Evolutionary conservation across 1,140 invertebrate species (phyloP).

Genomic region (Halesus radiatus): DNA sequence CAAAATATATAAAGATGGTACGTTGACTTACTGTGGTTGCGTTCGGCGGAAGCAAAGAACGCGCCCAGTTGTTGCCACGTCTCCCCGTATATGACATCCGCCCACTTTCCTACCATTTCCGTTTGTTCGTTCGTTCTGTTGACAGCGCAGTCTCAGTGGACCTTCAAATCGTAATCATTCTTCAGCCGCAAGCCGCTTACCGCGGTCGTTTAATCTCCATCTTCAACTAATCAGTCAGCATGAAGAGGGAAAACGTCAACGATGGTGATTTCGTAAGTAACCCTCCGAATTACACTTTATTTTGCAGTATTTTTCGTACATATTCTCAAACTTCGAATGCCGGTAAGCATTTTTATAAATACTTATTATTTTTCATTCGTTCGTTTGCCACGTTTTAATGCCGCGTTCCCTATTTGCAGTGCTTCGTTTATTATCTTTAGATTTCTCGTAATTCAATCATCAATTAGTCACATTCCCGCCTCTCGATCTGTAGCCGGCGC

Average conservation of each 20-base stretch:
- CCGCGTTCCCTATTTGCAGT: no score
- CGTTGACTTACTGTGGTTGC: slow-evolving; percentile 5
- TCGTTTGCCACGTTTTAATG: no score
- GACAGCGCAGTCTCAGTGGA: no score
- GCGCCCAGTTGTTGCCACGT: slow-evolving; percentile 6
- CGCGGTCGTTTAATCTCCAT: background rate
- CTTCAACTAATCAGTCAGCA: background rate
- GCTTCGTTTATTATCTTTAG: no score
- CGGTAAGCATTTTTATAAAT: no score
- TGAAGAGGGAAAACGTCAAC: slow-evolving; percentile 31
- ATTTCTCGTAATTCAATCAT: no score
- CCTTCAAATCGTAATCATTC: no score
- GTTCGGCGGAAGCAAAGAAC: slow-evolving; percentile 5
- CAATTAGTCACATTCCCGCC: no score
- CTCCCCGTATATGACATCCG: background rate
- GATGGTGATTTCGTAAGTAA: slow-evolving; percentile 40
- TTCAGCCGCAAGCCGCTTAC: background rate
- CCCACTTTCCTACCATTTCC: background rate
- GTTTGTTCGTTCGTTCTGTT: no score
- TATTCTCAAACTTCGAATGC: no score
- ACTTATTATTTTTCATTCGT: no score
- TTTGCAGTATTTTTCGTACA: background rate
- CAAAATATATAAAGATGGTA: background rate
- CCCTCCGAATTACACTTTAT: background rate
- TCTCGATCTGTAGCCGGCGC: no score